Conservation (phyloP, 2,113 vertebrate species). For the Cyanoramphus novaezelandiae region DNA sequence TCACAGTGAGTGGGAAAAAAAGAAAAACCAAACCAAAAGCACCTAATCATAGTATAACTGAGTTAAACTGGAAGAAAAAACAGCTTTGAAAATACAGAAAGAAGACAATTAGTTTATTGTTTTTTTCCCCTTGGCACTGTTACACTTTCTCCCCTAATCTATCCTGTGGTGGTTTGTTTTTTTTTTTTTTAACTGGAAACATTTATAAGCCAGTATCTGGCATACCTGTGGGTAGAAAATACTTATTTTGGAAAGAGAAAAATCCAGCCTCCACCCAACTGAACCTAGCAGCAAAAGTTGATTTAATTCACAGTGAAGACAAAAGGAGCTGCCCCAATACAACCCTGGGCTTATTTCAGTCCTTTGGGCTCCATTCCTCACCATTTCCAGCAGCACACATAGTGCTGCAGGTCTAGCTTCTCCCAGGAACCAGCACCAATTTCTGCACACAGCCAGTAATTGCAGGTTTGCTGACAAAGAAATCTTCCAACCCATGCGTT, state of each 20-base stretch:
- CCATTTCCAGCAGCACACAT: background rate
- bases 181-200: background rate
- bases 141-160: background rate
- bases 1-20: background rate
- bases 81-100: background rate
- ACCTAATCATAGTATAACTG: background rate
- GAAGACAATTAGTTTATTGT: background rate
- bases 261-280: background rate
- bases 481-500: background rate
- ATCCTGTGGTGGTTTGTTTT: no score
- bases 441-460: rapidly evolving
- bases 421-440: rapidly evolving
- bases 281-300: background rate
- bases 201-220: background rate
- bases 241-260: background rate
- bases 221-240: background rate
- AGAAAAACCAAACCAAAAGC: background rate
- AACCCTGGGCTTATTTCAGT: background rate
- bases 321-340: background rate
- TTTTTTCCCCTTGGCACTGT: background rate
- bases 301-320: background rate
- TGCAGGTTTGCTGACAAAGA: background rate
- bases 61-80: background rate
- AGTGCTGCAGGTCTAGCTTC: background rate
- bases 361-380: background rate